Evolutionary conservation across 2,888 invertebrate species (phyloP), one percentile per base, ranked within the genome.

Genomic region (Meteorus cinctellus): DNA sequence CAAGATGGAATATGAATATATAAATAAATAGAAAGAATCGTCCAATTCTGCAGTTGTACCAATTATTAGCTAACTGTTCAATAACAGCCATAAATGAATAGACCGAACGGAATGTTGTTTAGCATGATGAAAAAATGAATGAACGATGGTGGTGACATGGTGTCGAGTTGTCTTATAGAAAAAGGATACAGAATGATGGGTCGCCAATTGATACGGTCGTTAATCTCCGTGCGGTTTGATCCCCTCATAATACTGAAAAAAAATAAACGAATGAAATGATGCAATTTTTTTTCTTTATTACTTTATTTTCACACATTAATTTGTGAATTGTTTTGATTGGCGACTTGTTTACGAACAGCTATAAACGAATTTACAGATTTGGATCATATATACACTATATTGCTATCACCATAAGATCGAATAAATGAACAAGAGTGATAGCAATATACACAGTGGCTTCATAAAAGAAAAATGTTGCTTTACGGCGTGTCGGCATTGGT

Each of bases 391-490:
- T 27, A 60, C 36, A 29, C 34, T 59, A 29, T 75, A 34, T 48
- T 36, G 48, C 24, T 24, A 24, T 24, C 24, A 24, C 24, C 24
- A 24, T 24, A 24, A 66, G 55, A 62, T 59, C 74, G 45, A 73
- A 72, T 27, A 14, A 48, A 59, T 31, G 29, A 51, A 51, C 60
- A 48, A 45, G 41, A 72, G 67, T 51, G 63, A 51, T 62, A 29
- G 70, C 36, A 6, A 66, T 66, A 10, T 55, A 19, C 24, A 41
- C 24, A 45, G 14, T 34, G 29, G 55, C 48, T 16, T 59, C 69
- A 70, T 72, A 70, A 73, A 66, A 31, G 55, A 78, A 74, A 73
- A 63, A 74, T 77, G 75, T 77, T 75, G 78, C 78, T 77, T 77
- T 77, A 75, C 78, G 77, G 77, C 73, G 71, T 75, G 78, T 75